A percentile compares a stretch with the other conserved stretches of the same genome.
Conservation (phyloP, 2,113 vertebrate genomes). For the Bothrops jararaca region DNA sequence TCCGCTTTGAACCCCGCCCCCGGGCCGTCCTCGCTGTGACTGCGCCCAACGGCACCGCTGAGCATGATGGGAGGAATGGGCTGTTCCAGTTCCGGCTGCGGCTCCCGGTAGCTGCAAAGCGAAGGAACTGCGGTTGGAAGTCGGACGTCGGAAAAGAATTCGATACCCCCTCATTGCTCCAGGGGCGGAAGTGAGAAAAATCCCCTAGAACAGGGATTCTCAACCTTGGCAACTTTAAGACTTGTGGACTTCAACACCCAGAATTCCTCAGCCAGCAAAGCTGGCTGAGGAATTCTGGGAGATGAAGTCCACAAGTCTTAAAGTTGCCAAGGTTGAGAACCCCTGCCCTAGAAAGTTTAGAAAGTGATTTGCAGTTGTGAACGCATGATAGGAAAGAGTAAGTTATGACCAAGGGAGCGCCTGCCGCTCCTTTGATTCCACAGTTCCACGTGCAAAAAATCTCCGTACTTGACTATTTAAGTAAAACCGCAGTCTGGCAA, state of each 20-base stretch:
- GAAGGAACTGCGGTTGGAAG: background rate
- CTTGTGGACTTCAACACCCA: too few species aligned
- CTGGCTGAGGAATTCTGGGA: too few species aligned
- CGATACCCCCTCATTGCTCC: background rate
- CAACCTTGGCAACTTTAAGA: too few species aligned
- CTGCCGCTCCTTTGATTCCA: background rate
- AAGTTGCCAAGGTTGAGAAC: too few species aligned
- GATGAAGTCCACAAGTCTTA: too few species aligned
- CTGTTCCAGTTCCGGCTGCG: background rate
- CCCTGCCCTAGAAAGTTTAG: background rate
- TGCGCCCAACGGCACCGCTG: accelerated
- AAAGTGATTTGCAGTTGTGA: background rate
- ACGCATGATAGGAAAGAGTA: background rate
- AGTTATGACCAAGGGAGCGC: background rate
- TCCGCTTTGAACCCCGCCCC: constrained; percentile 7
- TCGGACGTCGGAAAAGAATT: background rate
- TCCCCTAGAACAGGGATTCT: accelerated
- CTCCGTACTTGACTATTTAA: background rate
- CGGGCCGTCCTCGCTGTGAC: background rate
- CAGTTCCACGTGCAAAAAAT: background rate
- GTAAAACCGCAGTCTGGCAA: background rate
- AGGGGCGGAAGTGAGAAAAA: background rate
- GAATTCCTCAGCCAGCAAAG: too few species aligned
- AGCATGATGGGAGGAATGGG: background rate
- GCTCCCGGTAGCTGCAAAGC: background rate